A percentile compares a stretch with the other conserved stretches of the same genome.
Conservation (phyloP, 2,113 vertebrate genomes). For the Embiotoca jacksoni region DNA sequence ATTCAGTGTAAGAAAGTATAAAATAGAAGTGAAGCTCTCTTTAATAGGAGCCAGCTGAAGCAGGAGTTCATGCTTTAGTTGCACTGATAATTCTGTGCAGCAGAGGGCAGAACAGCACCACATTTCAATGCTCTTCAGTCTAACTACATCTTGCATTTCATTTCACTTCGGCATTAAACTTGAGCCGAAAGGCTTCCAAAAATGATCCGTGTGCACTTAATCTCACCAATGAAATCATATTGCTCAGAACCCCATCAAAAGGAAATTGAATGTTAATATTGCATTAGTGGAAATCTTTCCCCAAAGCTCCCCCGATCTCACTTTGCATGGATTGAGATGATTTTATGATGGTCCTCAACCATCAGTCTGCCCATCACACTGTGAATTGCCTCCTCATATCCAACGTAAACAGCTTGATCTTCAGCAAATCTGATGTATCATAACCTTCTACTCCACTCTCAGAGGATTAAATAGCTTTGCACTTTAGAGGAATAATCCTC, state of each 20-base stretch:
- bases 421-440: conserved; percentile 74
- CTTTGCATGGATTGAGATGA: conserved; percentile 71
- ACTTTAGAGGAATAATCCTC: conserved; percentile 77
- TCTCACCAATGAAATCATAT: conserved; percentile 43
- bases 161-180: conserved; percentile 5
- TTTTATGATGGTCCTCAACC: conserved; percentile 67
- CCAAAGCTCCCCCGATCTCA: conserved; percentile 64
- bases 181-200: conserved; percentile 25
- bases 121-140: conserved; percentile 5
- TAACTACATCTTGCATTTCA: background rate
- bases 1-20: too few relatives aligned
- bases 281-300: conserved; percentile 65
- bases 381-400: conserved; percentile 70
- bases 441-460: conserved; percentile 67
- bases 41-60: too few relatives aligned
- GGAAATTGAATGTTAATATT: conserved; percentile 73
- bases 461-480: conserved; percentile 76
- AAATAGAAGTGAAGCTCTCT: too few relatives aligned
- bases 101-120: conserved; percentile 73
- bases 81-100: conserved; percentile 42
- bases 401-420: conserved; percentile 77
- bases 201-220: conserved; percentile 51
- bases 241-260: conserved; percentile 47
- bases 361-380: conserved; percentile 63
- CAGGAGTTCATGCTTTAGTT: background rate